Evolutionary conservation across 1,140 invertebrate genomes (phyloP).

Genomic region (Polypedilum vanderplanki): DNA sequence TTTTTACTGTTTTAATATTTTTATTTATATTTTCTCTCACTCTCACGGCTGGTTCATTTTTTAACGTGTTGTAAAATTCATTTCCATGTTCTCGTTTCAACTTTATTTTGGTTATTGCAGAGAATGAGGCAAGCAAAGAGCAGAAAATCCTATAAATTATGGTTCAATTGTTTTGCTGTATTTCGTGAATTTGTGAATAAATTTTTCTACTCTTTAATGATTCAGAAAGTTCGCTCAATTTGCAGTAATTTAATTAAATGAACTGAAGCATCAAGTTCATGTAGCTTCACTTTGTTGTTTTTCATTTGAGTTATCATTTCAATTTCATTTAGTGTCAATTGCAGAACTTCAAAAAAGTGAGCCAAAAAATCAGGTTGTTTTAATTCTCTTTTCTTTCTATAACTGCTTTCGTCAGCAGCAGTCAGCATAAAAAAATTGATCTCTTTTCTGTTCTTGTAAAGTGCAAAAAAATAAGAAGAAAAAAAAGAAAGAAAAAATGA

Average conservation of each 20-base stretch:
- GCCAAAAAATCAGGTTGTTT: slow-evolving; percentile 16
- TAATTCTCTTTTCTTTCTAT: too few relatives aligned
- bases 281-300: too few relatives aligned
- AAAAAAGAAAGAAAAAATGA: not conserved
- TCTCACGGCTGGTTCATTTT: not conserved
- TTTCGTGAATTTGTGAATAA: not conserved
- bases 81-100: not conserved
- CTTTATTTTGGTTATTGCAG: too few relatives aligned
- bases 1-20: slow-evolving; percentile 20
- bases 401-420: slow-evolving; percentile 9
- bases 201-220: not conserved
- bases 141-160: slow-evolving; percentile 25
- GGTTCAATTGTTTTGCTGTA: slow-evolving; percentile 14
- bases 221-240: slow-evolving; percentile 4
- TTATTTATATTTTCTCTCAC: not conserved
- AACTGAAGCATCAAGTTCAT: too few relatives aligned
- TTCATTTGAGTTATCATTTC: too few relatives aligned
- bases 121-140: not conserved
- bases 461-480: not conserved
- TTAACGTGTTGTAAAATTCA: not conserved
- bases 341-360: not conserved
- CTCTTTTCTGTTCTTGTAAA: not conserved
- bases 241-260: not conserved
- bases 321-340: not conserved
- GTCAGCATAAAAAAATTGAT: not conserved